A percentile compares a stretch with the other conserved stretches of the same genome.
Conservation (phyloP, 1,140 invertebrate species). For the Bombus waltoni region DNA sequence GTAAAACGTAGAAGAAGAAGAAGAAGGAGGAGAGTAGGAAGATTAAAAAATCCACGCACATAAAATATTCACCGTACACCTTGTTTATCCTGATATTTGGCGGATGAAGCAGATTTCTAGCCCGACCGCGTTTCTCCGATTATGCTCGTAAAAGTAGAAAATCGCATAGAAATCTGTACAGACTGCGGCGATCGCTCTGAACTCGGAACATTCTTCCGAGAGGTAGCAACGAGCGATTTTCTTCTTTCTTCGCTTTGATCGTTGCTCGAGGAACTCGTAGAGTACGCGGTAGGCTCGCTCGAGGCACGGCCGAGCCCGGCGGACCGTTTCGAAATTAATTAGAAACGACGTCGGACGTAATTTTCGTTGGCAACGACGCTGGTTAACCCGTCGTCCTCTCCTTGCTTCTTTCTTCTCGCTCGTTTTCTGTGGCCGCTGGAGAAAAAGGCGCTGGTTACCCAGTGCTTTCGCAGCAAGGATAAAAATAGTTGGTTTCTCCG, state of each 20-base stretch:
- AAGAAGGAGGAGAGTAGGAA: too few relatives aligned
- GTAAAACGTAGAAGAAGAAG: too few relatives aligned
- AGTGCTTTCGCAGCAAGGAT: constrained; percentile 14
- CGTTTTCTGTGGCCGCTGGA: background rate
- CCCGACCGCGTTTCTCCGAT: too few relatives aligned
- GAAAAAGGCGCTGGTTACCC: background rate
- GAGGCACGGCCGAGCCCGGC: background rate
- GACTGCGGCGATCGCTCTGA: background rate
- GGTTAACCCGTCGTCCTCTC: background rate
- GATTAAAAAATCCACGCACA: too few relatives aligned
- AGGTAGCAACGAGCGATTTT: background rate
- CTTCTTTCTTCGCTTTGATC: background rate
- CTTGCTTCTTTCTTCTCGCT: background rate
- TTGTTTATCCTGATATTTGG: too few relatives aligned
- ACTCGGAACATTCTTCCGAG: background rate
- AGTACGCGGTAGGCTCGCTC: background rate
- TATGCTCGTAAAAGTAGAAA: too few relatives aligned
- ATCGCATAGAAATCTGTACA: too few relatives aligned
- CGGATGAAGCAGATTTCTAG: too few relatives aligned
- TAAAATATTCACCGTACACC: too few relatives aligned
- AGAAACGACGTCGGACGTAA: constrained; percentile 40
- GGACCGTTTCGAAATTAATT: constrained; percentile 35
- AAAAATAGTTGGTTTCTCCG: constrained; percentile 67
- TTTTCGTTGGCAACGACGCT: constrained; percentile 34
- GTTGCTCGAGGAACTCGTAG: background rate